Percentiles rank a stretch among this genome's conserved stretches.
Conservation (phyloP, 1,140 invertebrate species). For the Charaxes varanes region DNA sequence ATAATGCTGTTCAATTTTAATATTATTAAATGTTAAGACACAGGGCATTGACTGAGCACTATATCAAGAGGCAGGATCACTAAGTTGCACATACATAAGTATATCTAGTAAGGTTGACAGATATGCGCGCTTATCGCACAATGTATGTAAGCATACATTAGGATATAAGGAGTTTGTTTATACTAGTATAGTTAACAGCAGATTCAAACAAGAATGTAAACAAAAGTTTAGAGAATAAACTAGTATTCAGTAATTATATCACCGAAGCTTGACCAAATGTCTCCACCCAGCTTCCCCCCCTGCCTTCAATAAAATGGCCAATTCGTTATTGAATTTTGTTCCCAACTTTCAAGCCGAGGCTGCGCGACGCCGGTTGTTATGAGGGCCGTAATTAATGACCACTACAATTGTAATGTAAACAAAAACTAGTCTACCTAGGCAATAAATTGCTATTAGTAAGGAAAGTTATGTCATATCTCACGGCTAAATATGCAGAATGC, state of each 20-base stretch:
- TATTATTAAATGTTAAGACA: conserved; percentile 5
- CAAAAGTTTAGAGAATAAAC: conserved; percentile 29
- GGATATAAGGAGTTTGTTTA: conserved; percentile 18
- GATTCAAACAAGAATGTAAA: conserved; percentile 25
- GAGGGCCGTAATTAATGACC: conserved; percentile 51
- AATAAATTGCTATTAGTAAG: conserved; percentile 41
- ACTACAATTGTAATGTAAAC: conserved; percentile 56
- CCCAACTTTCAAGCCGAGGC: conserved; percentile 54
- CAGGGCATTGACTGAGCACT: conserved; percentile 27
- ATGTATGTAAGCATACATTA: conserved; percentile 19
- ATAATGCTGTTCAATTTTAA: conserved; percentile 2
- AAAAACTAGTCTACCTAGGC: conserved; percentile 41
- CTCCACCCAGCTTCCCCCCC: conserved; percentile 70
- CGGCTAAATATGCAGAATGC: conserved; percentile 45
- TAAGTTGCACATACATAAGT: neutral
- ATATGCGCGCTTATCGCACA: conserved; percentile 17
- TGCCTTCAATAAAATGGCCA: conserved; percentile 75
- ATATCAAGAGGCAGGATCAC: conserved; percentile 9
- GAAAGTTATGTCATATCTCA: conserved; percentile 69
- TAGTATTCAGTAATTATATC: conserved; percentile 43
- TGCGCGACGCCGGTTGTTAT: conserved; percentile 66
- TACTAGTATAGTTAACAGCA: conserved; percentile 12
- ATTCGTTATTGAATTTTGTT: conserved; percentile 73
- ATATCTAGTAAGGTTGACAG: neutral
- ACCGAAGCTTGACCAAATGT: conserved; percentile 58